Percentiles rank a stretch among this genome's conserved stretches.
Conservation (phyloP, 2,797 vertebrate species). For the Hozukius guyotensis region DNA sequence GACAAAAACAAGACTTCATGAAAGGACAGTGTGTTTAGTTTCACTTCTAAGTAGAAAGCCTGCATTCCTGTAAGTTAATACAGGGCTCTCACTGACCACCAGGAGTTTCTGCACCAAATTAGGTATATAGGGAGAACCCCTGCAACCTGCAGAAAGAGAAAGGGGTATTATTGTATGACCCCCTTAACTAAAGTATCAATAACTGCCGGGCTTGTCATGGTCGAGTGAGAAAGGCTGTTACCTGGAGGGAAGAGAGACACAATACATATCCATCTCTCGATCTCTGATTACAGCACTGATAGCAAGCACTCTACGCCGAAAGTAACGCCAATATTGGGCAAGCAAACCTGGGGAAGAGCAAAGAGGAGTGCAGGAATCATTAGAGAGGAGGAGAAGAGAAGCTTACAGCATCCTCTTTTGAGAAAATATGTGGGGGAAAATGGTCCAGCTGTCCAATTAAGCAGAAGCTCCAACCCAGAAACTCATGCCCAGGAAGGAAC, state of each 20-base stretch:
- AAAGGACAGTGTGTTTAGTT: constrained; percentile 61
- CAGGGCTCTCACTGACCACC: constrained; percentile 37
- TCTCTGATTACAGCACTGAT: constrained; percentile 69
- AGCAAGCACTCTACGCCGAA: constrained; percentile 31
- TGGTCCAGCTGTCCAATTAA: constrained; percentile 72
- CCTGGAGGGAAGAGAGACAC: constrained; percentile 43
- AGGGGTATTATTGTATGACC: constrained; percentile 66
- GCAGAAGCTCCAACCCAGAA: constrained; percentile 60
- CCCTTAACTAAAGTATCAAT: constrained; percentile 67
- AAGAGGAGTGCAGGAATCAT: constrained; percentile 20
- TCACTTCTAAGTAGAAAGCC: constrained; percentile 51
- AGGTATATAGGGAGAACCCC: constrained; percentile 26
- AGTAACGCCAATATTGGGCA: constrained; percentile 51
- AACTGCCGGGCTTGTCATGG: constrained; percentile 63
- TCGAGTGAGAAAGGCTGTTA: constrained; percentile 54
- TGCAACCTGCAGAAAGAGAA: constrained; percentile 51
- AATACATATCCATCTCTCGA: constrained; percentile 53
- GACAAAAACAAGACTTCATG: constrained; percentile 52
- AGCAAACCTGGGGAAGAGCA: constrained; percentile 2
- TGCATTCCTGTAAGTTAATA: constrained; percentile 74
- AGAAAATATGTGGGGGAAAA: constrained; percentile 56
- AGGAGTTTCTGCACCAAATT: constrained; percentile 51
- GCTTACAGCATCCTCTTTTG: constrained; percentile 66
- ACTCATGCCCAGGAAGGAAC: constrained; percentile 67
- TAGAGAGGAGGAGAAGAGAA: constrained; percentile 2